Evolutionary conservation across 2,888 invertebrate species (phyloP).

Genomic region (Phrixothrix hirtus): DNA sequence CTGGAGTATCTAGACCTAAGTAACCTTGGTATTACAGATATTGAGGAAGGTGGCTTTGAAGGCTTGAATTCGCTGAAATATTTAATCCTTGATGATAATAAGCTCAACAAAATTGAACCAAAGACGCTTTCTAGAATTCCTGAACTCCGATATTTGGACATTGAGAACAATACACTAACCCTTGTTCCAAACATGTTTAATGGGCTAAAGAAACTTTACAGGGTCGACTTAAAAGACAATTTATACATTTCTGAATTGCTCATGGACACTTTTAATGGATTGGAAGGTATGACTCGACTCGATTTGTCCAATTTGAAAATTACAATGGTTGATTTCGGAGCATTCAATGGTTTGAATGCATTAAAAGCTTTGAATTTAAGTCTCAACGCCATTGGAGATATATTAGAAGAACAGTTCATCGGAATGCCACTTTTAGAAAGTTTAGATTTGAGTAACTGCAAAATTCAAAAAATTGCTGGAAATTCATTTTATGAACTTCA

Average conservation of each 20-base stretch:
- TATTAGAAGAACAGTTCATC: conserved; percentile 5
- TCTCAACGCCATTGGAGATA: conserved; percentile 9
- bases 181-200: conserved; percentile 2
- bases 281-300: conserved; percentile 1
- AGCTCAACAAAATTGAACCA: conserved; percentile 4
- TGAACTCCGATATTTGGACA: neutral
- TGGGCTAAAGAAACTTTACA: conserved; percentile 4
- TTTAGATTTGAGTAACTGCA: conserved; percentile 19
- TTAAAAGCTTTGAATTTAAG: conserved; percentile 13
- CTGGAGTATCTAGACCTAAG: conserved; percentile 2
- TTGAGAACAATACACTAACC: conserved; percentile 6
- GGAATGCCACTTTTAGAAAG: conserved; percentile 12
- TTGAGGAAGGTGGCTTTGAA: conserved; percentile 3
- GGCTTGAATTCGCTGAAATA: neutral
- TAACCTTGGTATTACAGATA: neutral
- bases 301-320: conserved; percentile 6
- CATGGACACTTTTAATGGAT: conserved; percentile 10
- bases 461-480: conserved; percentile 3
- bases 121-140: conserved; percentile 3
- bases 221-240: neutral
- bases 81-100: conserved; percentile 4
- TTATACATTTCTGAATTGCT: neutral
- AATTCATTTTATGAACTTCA: conserved; percentile 13
- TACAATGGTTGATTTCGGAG: neutral
- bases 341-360: conserved; percentile 10